A percentile compares a stretch with the other conserved stretches of the same genome.
Evolutionary conservation across 2,888 invertebrate genomes (phyloP).

Genomic region (Homarus gammarus): DNA sequence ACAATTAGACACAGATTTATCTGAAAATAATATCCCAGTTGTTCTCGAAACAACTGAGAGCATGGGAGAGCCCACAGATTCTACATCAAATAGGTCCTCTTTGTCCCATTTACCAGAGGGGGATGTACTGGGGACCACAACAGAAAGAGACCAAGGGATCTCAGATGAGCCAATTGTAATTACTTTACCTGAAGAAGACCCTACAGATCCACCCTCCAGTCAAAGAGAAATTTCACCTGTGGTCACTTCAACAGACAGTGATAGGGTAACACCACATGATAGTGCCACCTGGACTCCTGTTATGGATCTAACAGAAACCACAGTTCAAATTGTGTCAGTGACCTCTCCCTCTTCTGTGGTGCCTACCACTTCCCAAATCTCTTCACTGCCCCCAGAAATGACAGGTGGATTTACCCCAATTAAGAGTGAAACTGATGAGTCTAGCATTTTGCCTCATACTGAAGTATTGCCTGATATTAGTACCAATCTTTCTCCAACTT

Average conservation of each 20-base stretch:
- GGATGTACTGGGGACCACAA: constrained; percentile 4
- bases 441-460: constrained; percentile 8
- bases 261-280: neutral
- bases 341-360: constrained; percentile 18
- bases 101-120: neutral
- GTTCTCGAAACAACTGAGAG: constrained; percentile 1
- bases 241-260: neutral
- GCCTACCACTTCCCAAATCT: constrained; percentile 22
- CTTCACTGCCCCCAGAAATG: constrained; percentile 37
- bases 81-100: constrained; percentile 10
- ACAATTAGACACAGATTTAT: neutral
- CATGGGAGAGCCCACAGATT: neutral
- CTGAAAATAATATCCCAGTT: neutral
- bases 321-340: constrained; percentile 8
- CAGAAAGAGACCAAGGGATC: constrained; percentile 28
- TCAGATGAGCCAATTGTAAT: constrained; percentile 25
- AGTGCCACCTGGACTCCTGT: constrained; percentile 59
- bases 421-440: constrained; percentile 20
- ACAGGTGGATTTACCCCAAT: constrained; percentile 60
- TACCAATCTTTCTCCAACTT: constrained; percentile 12
- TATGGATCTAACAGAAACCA: constrained; percentile 34
- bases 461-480: constrained; percentile 46
- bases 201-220: neutral
- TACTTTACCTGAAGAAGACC: neutral
- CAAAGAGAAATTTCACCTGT: neutral